Conservation (phyloP, 2,888 invertebrate genomes). For the Polylopha cassiicola region DNA sequence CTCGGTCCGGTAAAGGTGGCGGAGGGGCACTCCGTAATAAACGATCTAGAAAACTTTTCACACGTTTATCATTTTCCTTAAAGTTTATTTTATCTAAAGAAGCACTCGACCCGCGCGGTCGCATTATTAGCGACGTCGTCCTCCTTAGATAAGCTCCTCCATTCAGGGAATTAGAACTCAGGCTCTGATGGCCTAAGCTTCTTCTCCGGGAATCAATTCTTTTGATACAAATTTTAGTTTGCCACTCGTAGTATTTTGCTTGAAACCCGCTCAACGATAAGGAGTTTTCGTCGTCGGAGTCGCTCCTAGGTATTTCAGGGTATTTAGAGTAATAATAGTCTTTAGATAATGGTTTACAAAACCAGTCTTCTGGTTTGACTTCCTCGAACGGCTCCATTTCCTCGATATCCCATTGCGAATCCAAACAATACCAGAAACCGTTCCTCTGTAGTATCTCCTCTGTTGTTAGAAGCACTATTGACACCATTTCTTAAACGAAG, state of each 20-base stretch:
- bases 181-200: constrained; percentile 10
- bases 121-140: constrained; percentile 9
- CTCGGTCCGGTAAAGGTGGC: constrained; percentile 46
- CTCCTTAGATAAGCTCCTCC: constrained; percentile 1
- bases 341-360: constrained; percentile 55
- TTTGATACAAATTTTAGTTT: constrained; percentile 52
- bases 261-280: constrained; percentile 55
- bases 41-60: constrained; percentile 51
- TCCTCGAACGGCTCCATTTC: constrained; percentile 70
- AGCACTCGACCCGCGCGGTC: constrained; percentile 3
- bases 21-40: constrained; percentile 56
- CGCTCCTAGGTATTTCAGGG: constrained; percentile 66
- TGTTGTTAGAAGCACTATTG: constrained; percentile 58
- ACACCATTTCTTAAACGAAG: constrained; percentile 49
- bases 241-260: constrained; percentile 59
- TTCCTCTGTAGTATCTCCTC: constrained; percentile 65
- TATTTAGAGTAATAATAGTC: constrained; percentile 61
- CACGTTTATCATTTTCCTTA: constrained; percentile 42
- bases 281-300: constrained; percentile 66
- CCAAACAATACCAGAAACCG: constrained; percentile 61
- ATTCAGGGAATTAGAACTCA: constrained; percentile 1
- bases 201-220: constrained; percentile 32
- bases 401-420: constrained; percentile 57
- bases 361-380: constrained; percentile 53
- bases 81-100: constrained; percentile 16